Conservation (phyloP, 1,140 invertebrate species). For the Drosophila navojoa region DNA sequence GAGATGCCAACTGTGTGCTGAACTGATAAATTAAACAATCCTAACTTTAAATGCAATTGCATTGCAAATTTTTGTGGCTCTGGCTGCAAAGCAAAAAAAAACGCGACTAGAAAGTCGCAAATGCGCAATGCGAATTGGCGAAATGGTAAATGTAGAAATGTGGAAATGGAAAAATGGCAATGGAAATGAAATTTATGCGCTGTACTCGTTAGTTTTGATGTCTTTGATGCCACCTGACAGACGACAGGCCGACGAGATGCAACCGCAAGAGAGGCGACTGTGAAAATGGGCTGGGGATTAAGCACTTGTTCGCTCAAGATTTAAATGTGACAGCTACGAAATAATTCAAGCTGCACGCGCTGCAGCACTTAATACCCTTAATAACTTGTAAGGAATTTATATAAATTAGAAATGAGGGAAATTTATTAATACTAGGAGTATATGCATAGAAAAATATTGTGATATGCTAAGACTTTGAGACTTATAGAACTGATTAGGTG, state of each 20-base stretch:
- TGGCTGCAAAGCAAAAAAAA: neutral
- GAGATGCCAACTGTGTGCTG: slow-evolving; percentile 78
- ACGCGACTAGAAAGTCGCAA: slow-evolving; percentile 63
- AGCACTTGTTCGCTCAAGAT: slow-evolving; percentile 27
- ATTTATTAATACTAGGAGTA: no score
- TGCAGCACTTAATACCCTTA: neutral
- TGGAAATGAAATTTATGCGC: slow-evolving; percentile 64
- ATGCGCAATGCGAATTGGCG: slow-evolving; percentile 6
- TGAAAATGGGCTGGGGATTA: slow-evolving; percentile 25
- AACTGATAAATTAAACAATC: slow-evolving; percentile 80
- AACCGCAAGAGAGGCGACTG: neutral
- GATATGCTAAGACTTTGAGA: no score
- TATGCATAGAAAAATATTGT: no score
- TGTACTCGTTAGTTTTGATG: slow-evolving; percentile 79
- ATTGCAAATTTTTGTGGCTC: slow-evolving; percentile 62
- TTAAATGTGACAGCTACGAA: slow-evolving; percentile 51
- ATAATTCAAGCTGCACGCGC: no score
- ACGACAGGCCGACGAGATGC: neutral
- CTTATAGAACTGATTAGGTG: no score
- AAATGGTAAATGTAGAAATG: slow-evolving; percentile 17
- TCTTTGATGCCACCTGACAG: slow-evolving; percentile 69
- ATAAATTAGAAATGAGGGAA: no score
- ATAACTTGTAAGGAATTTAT: no score
- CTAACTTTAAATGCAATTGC: slow-evolving; percentile 52
- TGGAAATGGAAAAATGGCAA: slow-evolving; percentile 25